Percentiles rank a stretch among this genome's conserved stretches.
Evolutionary conservation across 2,888 invertebrate species (phyloP).

Genomic region (Lepas anatifera): DNA sequence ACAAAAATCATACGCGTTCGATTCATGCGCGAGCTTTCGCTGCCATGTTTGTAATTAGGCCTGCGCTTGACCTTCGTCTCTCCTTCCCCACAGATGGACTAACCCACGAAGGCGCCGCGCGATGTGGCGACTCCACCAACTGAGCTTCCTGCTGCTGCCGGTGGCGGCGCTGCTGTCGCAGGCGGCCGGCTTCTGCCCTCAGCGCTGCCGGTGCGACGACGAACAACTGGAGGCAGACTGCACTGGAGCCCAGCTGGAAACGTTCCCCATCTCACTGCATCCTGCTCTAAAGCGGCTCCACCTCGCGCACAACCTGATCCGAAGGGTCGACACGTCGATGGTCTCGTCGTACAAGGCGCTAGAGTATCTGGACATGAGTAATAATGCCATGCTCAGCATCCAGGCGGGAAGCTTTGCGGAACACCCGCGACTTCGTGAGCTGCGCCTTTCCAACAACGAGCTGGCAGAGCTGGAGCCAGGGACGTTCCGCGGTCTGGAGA

Average conservation of each 20-base stretch:
- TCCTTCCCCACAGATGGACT: too few species aligned
- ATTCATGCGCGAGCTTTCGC: too few species aligned
- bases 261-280: slow-evolving; percentile 77
- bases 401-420: slow-evolving; percentile 51
- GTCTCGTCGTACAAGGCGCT: slow-evolving; percentile 65
- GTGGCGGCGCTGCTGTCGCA: slow-evolving; percentile 31
- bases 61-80: too few species aligned
- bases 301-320: slow-evolving; percentile 67
- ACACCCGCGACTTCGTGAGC: slow-evolving; percentile 48
- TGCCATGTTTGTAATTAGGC: too few species aligned
- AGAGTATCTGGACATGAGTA: slow-evolving; percentile 70
- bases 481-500: slow-evolving; percentile 31
- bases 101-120: too few species aligned
- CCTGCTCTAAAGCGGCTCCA: slow-evolving; percentile 37
- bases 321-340: slow-evolving; percentile 65
- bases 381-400: slow-evolving; percentile 67
- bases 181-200: slow-evolving; percentile 58
- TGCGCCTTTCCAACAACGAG: not conserved
- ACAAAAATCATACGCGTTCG: too few species aligned
- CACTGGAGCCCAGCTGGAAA: slow-evolving; percentile 61
- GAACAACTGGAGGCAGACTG: slow-evolving; percentile 63
- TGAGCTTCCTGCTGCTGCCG: slow-evolving; percentile 31
- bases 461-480: not conserved
- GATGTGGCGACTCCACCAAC: too few species aligned
- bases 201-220: slow-evolving; percentile 69